These are phyloP conservation scores for Thereva nobilitata DNA, from an alignment of 2,888 invertebrate species.

Conservation along the genomic window DNA sequence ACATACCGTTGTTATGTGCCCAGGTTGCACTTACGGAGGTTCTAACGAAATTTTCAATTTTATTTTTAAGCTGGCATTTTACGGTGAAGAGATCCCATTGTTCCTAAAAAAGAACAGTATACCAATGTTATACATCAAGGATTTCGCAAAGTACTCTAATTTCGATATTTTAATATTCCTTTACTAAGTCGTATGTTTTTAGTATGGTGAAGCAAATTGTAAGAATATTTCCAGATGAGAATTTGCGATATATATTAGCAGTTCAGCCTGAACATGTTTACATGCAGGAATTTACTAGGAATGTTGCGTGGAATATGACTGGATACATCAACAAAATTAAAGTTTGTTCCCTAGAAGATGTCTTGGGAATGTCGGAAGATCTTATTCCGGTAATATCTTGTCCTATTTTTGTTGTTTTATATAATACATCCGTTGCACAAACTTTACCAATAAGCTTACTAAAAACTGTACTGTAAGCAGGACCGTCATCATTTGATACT, in stretches of 20 bases:
- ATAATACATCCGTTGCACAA: too few relatives aligned
- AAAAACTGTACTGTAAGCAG: too few relatives aligned
- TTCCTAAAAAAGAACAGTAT: conserved; percentile 64
- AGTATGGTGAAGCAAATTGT: conserved; percentile 61
- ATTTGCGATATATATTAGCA: conserved; percentile 65
- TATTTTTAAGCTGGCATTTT: conserved; percentile 71
- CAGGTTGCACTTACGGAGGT: conserved; percentile 68
- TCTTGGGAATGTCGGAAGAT: conserved; percentile 62
- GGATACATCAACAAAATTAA: conserved; percentile 53
- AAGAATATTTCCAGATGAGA: conserved; percentile 60
- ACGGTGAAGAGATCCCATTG: conserved; percentile 64
- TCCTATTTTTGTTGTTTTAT: not conserved
- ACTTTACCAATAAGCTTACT: too few relatives aligned
- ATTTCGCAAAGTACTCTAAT: conserved; percentile 61
- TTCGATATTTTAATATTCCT: not conserved
- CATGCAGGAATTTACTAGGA: conserved; percentile 63
- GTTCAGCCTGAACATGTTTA: conserved; percentile 65
- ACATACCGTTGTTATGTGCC: conserved; percentile 62
- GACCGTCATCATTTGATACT: too few relatives aligned
- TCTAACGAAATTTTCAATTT: conserved; percentile 66
- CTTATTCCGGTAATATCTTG: conserved; percentile 55
- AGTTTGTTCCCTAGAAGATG: conserved; percentile 63
- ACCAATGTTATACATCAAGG: conserved; percentile 67
- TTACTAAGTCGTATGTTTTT: conserved; percentile 43
- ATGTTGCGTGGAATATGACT: conserved; percentile 51